phyloP scores from a whole-genome alignment of 2,888 invertebrate genomes.

The Nudaria mundana region DNA sequence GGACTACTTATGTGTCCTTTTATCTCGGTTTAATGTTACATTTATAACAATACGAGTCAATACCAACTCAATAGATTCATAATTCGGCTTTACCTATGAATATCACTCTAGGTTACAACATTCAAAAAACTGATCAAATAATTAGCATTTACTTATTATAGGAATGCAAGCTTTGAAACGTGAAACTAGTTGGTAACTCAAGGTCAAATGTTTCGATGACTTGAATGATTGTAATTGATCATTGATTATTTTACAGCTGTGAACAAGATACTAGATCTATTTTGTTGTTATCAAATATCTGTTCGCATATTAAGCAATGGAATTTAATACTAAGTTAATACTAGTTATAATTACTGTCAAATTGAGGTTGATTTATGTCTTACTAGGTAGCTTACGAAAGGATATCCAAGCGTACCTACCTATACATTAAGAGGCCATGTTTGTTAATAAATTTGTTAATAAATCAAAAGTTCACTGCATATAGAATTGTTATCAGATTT shows the following conservation, averaged over 20 bases:
- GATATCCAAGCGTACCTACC: no score
- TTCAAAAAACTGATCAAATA: slow-evolving; percentile 35
- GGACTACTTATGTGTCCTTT: no score
- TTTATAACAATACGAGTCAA: no score
- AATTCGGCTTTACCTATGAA: slow-evolving; percentile 6
- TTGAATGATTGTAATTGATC: slow-evolving; percentile 32
- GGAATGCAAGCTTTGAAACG: slow-evolving; percentile 30
- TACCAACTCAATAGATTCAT: no score
- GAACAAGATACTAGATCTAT: slow-evolving; percentile 6
- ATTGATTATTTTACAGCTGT: slow-evolving; percentile 24
- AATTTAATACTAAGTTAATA: slow-evolving; percentile 6
- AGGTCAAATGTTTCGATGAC: slow-evolving; percentile 28
- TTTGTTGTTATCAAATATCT: neutral
- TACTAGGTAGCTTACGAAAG: no score
- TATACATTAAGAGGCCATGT: no score
- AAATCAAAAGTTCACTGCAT: no score
- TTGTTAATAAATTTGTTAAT: no score
- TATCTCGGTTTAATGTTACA: no score
- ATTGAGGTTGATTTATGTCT: slow-evolving; percentile 1
- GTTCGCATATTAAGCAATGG: slow-evolving; percentile 1
- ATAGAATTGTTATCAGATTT: no score
- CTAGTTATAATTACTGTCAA: slow-evolving; percentile 4
- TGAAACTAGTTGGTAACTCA: slow-evolving; percentile 29
- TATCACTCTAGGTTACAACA: slow-evolving; percentile 6
- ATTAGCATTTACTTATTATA: slow-evolving; percentile 38